Percentiles rank a stretch among this genome's conserved stretches.
phyloP scores from a whole-genome alignment of 2,888 invertebrate genomes.

The Morpho achilles region DNA sequence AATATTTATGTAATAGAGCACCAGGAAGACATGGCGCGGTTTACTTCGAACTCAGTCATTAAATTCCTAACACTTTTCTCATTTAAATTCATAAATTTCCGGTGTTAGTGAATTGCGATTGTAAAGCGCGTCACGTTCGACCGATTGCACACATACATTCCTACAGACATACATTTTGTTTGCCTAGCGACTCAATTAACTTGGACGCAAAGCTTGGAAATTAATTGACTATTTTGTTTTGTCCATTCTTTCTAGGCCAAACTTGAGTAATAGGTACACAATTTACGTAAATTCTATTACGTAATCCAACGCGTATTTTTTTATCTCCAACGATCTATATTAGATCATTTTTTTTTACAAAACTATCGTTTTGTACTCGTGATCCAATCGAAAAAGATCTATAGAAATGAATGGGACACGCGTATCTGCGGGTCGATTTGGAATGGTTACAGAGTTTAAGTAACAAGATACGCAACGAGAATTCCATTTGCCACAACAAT shows the following conservation, averaged over 20 bases:
- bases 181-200: constrained; percentile 29
- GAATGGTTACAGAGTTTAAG: constrained; percentile 28
- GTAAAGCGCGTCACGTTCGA: constrained; percentile 63
- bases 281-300: constrained; percentile 44
- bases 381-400: constrained; percentile 6
- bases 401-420: not conserved
- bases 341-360: constrained; percentile 45
- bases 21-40: constrained; percentile 50
- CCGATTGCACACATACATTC: constrained; percentile 60
- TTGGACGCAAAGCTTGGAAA: constrained; percentile 27
- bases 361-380: constrained; percentile 35
- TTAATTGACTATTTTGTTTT: constrained; percentile 31
- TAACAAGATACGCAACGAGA: constrained; percentile 53
- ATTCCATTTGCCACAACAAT: constrained; percentile 72
- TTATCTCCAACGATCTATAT: constrained; percentile 44
- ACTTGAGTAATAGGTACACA: constrained; percentile 31
- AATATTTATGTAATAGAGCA: constrained; percentile 57
- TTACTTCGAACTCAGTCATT: constrained; percentile 65
- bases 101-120: constrained; percentile 64
- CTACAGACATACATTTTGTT: constrained; percentile 46
- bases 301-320: constrained; percentile 30
- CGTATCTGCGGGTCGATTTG: constrained; percentile 8
- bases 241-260: constrained; percentile 35
- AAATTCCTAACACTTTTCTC: constrained; percentile 77
- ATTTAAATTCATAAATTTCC: constrained; percentile 79